Percentiles rank a stretch among this genome's conserved stretches.
Evolutionary conservation across 2,888 invertebrate species (phyloP).

Genomic region (Gymnosoma rotundatum): DNA sequence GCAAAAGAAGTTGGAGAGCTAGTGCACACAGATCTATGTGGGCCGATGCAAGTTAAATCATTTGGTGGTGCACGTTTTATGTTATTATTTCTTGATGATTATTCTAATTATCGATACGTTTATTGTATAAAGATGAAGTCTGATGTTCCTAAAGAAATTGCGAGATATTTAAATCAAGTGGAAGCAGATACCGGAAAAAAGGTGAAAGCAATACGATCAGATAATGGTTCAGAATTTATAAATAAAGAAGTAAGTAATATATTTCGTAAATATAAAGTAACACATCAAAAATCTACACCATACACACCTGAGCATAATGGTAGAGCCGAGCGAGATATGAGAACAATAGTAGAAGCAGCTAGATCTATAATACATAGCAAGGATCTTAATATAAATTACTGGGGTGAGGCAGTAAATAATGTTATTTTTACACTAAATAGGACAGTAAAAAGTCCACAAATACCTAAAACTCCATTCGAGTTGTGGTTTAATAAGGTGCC

Average conservation of each 20-base stretch:
- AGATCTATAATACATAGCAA: conserved; percentile 52
- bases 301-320: conserved; percentile 75
- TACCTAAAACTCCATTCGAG: conserved; percentile 69
- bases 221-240: conserved; percentile 75
- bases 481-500: no score
- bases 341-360: no score
- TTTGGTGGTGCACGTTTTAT: conserved; percentile 70
- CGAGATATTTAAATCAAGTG: conserved; percentile 65
- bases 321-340: no score
- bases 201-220: conserved; percentile 72
- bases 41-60: conserved; percentile 70
- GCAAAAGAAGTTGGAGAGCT: no score
- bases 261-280: no score
- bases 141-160: conserved; percentile 56
- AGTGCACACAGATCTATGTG: no score
- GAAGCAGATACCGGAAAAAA: conserved; percentile 70
- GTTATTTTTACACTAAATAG: conserved; percentile 2
- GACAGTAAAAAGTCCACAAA: background rate
- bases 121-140: conserved; percentile 50
- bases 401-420: background rate
- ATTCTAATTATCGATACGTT: conserved; percentile 60
- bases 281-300: conserved; percentile 70
- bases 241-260: conserved; percentile 70
- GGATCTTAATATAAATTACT: conserved; percentile 19
- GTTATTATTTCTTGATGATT: conserved; percentile 71